A percentile compares a stretch with the other conserved stretches of the same genome.
Evolutionary conservation across 2,888 invertebrate genomes (phyloP).

Genomic region (Blastobasis adustella): DNA sequence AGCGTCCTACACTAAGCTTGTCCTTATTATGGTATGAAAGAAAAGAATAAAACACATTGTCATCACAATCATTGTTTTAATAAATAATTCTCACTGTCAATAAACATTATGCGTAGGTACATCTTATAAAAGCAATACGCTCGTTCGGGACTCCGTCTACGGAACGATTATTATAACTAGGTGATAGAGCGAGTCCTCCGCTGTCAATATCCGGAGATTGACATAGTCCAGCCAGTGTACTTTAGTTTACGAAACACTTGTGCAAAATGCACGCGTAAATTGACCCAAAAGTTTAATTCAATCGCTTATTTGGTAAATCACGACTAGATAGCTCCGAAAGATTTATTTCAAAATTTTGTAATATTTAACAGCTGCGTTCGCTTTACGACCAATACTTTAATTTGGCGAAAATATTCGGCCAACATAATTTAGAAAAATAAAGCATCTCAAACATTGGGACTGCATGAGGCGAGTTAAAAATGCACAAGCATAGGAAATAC

Average conservation of each 20-base stretch:
- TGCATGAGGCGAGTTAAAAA: background rate
- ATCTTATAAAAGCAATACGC: too few species aligned
- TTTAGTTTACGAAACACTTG: too few species aligned
- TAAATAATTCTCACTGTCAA: conserved; percentile 40
- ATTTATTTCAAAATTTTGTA: background rate
- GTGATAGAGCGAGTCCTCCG: too few species aligned
- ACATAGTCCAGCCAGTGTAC: too few species aligned
- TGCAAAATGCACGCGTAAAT: background rate
- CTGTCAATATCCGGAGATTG: too few species aligned
- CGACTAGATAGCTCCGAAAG: conserved; percentile 14
- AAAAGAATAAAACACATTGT: conserved; percentile 14
- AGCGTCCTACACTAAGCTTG: too few species aligned
- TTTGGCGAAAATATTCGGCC: conserved; percentile 6
- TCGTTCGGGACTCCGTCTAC: too few species aligned
- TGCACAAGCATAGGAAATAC: background rate
- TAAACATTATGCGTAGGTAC: conserved; percentile 35
- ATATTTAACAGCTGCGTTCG: background rate
- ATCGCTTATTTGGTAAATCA: conserved; percentile 16
- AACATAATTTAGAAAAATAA: conserved; percentile 4
- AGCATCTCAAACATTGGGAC: background rate
- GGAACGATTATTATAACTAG: too few species aligned
- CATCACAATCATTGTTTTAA: conserved; percentile 20
- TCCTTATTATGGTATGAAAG: too few species aligned
- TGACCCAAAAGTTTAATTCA: background rate
- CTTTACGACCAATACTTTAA: background rate